Evolutionary conservation across 2,888 invertebrate species (phyloP).

Genomic region (Galeopsomyia nigrocyanea): DNA sequence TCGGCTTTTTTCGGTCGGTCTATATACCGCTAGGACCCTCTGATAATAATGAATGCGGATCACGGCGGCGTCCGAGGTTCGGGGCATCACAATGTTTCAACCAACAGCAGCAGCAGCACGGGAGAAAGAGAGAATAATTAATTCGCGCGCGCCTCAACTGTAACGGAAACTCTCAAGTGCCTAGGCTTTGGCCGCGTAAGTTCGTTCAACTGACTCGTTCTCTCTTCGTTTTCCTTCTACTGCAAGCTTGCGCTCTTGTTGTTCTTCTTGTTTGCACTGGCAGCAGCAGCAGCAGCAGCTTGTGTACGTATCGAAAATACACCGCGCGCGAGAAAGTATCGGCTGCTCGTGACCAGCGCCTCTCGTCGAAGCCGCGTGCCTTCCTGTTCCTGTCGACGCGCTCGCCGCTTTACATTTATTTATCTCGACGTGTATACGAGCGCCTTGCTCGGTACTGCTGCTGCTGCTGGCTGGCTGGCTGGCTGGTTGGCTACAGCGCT

Average conservation of each 20-base stretch:
- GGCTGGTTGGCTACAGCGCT: neutral
- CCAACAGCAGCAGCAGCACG: slow-evolving; percentile 37
- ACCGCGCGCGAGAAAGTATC: slow-evolving; percentile 34
- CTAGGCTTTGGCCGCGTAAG: slow-evolving; percentile 49
- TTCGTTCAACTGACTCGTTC: slow-evolving; percentile 25
- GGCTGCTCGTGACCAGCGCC: slow-evolving; percentile 27
- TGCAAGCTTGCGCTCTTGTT: too few relatives aligned
- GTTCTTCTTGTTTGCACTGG: too few relatives aligned
- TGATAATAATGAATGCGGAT: slow-evolving; percentile 50
- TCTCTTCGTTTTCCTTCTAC: too few relatives aligned
- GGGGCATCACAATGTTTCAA: slow-evolving; percentile 48
- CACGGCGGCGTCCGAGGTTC: slow-evolving; percentile 45
- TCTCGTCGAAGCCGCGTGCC: slow-evolving; percentile 21
- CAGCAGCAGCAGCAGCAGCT: neutral
- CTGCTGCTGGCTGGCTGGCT: too few relatives aligned
- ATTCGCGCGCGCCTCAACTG: slow-evolving; percentile 44
- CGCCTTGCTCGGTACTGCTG: neutral
- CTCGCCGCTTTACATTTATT: slow-evolving; percentile 31
- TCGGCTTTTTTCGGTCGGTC: slow-evolving; percentile 25
- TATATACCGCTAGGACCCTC: too few relatives aligned
- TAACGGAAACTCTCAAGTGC: slow-evolving; percentile 10
- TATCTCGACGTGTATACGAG: slow-evolving; percentile 7
- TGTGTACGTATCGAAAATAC: slow-evolving; percentile 23
- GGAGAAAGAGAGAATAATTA: slow-evolving; percentile 50
- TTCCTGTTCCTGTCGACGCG: slow-evolving; percentile 31